phyloP scores from a whole-genome alignment of 2,797 vertebrate genomes.

The Dromococcyx pavoninus region DNA sequence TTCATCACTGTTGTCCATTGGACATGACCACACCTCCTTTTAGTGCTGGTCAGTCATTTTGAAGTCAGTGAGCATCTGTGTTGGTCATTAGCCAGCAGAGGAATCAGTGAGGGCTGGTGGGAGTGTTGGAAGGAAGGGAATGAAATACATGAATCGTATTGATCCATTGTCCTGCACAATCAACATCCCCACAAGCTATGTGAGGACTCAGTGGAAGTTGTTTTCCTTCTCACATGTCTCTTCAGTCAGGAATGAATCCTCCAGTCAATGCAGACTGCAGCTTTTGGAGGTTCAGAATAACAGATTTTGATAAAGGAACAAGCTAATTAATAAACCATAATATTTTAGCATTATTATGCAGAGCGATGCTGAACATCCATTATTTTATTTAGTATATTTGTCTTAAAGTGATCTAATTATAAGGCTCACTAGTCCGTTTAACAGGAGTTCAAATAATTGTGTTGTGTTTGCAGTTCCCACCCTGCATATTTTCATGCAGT shows the following conservation, averaged over 20 bases:
- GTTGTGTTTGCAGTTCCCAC: constrained; percentile 43
- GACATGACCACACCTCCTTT: neutral
- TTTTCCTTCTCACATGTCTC: neutral
- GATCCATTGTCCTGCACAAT: constrained; percentile 46
- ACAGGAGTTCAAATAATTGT: constrained; percentile 52
- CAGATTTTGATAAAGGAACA: neutral
- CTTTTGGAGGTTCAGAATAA: neutral
- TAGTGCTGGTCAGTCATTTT: neutral
- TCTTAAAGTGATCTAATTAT: constrained; percentile 67
- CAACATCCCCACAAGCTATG: neutral
- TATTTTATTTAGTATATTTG: constrained; percentile 56
- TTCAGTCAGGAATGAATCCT: neutral
- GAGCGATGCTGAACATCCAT: neutral
- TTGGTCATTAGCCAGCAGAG: neutral
- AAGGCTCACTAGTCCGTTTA: constrained; percentile 64
- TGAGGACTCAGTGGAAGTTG: neutral
- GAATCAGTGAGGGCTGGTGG: constrained; percentile 1
- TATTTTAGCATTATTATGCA: neutral
- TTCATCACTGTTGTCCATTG: neutral
- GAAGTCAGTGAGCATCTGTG: neutral
- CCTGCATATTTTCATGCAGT: neutral
- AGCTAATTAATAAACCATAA: constrained; percentile 8
- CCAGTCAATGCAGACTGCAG: rapidly evolving
- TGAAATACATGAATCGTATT: constrained; percentile 13
- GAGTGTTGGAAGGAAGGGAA: neutral